Conservation (phyloP, 1,140 invertebrate genomes). For the Dreissena polymorpha region DNA sequence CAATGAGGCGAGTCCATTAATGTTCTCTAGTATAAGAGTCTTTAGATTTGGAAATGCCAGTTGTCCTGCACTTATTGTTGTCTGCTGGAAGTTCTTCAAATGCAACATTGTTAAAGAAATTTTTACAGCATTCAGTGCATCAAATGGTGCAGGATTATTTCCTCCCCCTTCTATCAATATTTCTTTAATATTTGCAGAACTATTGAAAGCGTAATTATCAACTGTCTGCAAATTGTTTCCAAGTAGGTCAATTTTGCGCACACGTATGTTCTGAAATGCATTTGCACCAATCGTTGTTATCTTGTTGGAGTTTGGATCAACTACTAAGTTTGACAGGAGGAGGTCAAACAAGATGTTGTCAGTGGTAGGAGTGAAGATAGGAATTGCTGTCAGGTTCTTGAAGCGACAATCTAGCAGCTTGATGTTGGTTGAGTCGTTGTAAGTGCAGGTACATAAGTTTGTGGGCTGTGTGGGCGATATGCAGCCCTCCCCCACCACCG, state of each 20-base stretch:
- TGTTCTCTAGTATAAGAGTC: conserved; percentile 55
- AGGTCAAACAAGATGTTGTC: neutral
- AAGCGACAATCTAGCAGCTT: conserved; percentile 35
- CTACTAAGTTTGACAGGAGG: too few species aligned
- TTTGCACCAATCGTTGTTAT: conserved; percentile 58
- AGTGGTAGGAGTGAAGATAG: conserved; percentile 28
- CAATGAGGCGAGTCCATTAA: conserved; percentile 29
- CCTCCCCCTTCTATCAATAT: conserved; percentile 63
- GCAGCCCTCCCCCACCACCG: neutral
- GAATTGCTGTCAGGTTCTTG: conserved; percentile 29
- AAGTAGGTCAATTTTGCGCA: conserved; percentile 62
- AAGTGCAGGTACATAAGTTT: neutral
- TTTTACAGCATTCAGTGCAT: conserved; percentile 45
- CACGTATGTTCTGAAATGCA: conserved; percentile 66
- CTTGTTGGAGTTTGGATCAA: conserved; percentile 46
- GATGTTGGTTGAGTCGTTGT: neutral
- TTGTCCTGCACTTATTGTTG: conserved; percentile 1
- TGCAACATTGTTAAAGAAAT: conserved; percentile 60
- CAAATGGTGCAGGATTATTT: conserved; percentile 17
- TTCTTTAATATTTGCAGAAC: conserved; percentile 52
- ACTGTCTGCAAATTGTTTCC: conserved; percentile 55
- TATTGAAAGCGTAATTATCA: conserved; percentile 55
- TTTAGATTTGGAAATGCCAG: conserved; percentile 54
- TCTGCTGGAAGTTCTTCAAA: conserved; percentile 57
- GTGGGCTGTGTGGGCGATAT: neutral